phyloP scores from a whole-genome alignment of 1,140 invertebrate species.

The Pseudachorutes palmiensis region DNA sequence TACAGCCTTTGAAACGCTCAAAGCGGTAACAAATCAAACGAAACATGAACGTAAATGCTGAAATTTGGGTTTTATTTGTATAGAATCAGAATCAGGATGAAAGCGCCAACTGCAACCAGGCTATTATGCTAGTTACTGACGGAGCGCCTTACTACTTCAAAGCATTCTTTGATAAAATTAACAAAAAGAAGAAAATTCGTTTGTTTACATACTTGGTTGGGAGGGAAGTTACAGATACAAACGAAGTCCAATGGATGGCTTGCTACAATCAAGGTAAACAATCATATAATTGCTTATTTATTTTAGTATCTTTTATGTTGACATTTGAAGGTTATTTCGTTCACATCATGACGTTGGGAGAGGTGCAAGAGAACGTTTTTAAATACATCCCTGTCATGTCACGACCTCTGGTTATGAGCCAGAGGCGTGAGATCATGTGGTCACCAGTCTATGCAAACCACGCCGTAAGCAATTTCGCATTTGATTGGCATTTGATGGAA shows the following conservation, averaged over 20 bases:
- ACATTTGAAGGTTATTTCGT: slow-evolving; percentile 71
- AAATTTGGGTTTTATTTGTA: too few relatives aligned
- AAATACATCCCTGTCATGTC: slow-evolving; percentile 87
- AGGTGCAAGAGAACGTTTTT: slow-evolving; percentile 87
- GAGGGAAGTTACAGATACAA: slow-evolving; percentile 80
- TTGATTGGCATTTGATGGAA: not conserved
- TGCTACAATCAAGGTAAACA: slow-evolving; percentile 82
- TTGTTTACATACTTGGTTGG: slow-evolving; percentile 98
- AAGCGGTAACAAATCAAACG: too few relatives aligned
- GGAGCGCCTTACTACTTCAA: slow-evolving; percentile 89
- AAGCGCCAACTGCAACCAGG: slow-evolving; percentile 87
- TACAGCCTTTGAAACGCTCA: slow-evolving; percentile 78
- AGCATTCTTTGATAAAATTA: slow-evolving; percentile 70
- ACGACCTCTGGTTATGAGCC: slow-evolving; percentile 67
- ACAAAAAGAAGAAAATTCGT: slow-evolving; percentile 51
- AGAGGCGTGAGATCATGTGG: slow-evolving; percentile 75
- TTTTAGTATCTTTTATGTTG: not conserved
- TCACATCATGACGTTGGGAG: slow-evolving; percentile 81
- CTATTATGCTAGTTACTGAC: slow-evolving; percentile 97
- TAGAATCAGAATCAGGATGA: slow-evolving; percentile 43
- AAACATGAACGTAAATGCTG: too few relatives aligned
- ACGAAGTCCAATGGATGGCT: slow-evolving; percentile 93
- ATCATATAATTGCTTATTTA: not conserved
- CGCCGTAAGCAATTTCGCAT: slow-evolving; percentile 53
- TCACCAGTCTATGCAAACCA: slow-evolving; percentile 86